Evolutionary conservation across 2,113 vertebrate species (phyloP).

Genomic region (Pseudopipra pipra): DNA sequence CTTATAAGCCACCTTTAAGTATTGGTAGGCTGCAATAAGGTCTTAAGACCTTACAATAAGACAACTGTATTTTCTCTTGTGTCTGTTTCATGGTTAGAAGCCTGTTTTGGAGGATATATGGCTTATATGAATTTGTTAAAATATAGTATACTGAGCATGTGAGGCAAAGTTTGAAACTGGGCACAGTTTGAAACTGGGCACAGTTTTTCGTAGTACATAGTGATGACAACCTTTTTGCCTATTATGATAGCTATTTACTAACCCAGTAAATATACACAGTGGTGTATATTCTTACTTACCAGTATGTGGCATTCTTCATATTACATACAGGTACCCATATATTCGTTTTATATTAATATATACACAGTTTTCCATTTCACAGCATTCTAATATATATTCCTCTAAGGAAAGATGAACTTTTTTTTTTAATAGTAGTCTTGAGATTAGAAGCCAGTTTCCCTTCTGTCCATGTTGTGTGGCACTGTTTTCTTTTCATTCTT

Average conservation of each 20-base stretch:
- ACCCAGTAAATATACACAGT: not conserved
- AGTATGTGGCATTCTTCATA: not conserved
- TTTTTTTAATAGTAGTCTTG: not conserved
- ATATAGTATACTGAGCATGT: not conserved
- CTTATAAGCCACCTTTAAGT: not conserved
- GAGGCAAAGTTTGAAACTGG: not conserved
- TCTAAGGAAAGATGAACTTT: not conserved
- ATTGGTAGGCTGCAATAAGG: not conserved
- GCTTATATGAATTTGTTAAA: not conserved
- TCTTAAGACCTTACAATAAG: not conserved
- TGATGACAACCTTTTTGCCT: not conserved
- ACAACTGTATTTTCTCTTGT: not conserved
- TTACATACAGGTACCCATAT: not conserved
- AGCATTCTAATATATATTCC: not conserved
- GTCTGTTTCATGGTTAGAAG: not conserved
- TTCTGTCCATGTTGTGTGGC: not conserved
- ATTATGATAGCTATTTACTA: not conserved
- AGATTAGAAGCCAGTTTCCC: not conserved
- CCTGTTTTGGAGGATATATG: not conserved
- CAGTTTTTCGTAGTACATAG: not conserved
- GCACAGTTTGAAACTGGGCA: not conserved
- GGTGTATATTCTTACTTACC: not conserved
- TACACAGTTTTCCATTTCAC: not conserved
- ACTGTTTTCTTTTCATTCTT: not conserved
- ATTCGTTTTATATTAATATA: not conserved